phyloP scores from a whole-genome alignment of 2,797 vertebrate genomes.

The Tiaroga cobitis region DNA sequence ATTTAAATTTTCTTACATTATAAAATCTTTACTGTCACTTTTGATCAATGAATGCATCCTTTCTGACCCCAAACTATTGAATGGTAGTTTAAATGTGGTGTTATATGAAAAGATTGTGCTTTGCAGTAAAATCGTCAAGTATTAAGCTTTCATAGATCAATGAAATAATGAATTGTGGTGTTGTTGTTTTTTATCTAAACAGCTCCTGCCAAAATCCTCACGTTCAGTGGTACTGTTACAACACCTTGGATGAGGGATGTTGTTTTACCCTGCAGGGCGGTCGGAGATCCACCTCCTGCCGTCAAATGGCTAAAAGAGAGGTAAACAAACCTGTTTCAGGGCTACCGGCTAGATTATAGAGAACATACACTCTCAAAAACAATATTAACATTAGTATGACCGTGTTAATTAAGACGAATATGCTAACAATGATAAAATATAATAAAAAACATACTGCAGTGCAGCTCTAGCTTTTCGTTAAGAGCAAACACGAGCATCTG shows the following conservation, averaged over 20 bases:
- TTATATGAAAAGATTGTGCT: neutral
- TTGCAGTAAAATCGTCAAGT: neutral
- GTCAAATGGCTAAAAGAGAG: slow-evolving; percentile 98
- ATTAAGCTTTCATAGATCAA: neutral
- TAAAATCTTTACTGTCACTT: neutral
- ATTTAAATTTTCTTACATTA: too few relatives aligned
- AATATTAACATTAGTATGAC: neutral
- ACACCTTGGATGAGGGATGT: slow-evolving; percentile 99
- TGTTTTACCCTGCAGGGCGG: slow-evolving; percentile 91
- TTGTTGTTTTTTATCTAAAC: slow-evolving; percentile 20
- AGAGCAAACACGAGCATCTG: slow-evolving; percentile 8
- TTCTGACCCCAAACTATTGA: neutral
- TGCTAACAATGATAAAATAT: neutral
- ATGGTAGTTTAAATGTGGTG: neutral
- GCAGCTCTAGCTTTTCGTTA: neutral
- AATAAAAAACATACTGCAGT: neutral
- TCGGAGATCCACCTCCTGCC: slow-evolving; percentile 93
- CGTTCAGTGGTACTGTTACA: slow-evolving; percentile 94
- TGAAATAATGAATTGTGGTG: neutral
- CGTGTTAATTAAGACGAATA: neutral
- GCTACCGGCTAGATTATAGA: neutral
- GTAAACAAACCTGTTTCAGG: slow-evolving; percentile 75
- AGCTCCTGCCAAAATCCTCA: slow-evolving; percentile 94
- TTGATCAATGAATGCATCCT: neutral
- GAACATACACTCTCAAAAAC: neutral